These are phyloP conservation scores for Sycophila sp. DNA, from an alignment of 1,140 invertebrate genomes.

Conservation along the genomic window DNA sequence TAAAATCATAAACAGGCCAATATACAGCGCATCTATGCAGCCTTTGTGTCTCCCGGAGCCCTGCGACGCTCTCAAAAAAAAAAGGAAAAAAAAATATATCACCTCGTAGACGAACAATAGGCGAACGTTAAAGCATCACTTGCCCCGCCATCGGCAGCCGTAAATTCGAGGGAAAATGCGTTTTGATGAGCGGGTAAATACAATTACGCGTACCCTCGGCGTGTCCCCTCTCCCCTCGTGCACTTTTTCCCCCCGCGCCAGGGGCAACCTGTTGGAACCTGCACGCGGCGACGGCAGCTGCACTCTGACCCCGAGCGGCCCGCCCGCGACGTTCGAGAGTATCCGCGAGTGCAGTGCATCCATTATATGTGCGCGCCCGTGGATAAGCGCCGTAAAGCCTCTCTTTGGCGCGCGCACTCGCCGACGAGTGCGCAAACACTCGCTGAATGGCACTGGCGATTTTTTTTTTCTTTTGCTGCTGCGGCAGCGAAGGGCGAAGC, in stretches of 20 bases:
- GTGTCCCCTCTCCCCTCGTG: not conserved
- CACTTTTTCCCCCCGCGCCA: not conserved
- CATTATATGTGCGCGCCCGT: not conserved
- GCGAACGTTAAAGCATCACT: not conserved
- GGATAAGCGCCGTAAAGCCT: no score
- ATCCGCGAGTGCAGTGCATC: not conserved
- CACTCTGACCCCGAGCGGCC: not conserved
- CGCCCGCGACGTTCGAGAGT: not conserved
- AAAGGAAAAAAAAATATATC: no score
- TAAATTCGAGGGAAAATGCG: conserved; percentile 5
- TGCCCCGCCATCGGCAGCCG: not conserved
- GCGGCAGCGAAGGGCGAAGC: no score
- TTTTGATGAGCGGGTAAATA: conserved; percentile 10
- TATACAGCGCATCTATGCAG: no score
- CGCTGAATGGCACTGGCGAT: no score
- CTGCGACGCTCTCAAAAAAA: no score
- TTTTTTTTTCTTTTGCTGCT: no score
- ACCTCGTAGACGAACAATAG: no score
- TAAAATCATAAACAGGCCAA: not conserved
- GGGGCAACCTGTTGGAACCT: conserved; percentile 52
- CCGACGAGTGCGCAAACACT: no score
- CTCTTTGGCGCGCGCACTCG: no score
- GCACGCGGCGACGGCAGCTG: conserved; percentile 23
- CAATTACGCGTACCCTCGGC: not conserved
- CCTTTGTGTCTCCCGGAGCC: no score